These are phyloP conservation scores for Tamandua tetradactyla DNA, from an alignment of 2,797 vertebrate species.

Conservation along the genomic window DNA sequence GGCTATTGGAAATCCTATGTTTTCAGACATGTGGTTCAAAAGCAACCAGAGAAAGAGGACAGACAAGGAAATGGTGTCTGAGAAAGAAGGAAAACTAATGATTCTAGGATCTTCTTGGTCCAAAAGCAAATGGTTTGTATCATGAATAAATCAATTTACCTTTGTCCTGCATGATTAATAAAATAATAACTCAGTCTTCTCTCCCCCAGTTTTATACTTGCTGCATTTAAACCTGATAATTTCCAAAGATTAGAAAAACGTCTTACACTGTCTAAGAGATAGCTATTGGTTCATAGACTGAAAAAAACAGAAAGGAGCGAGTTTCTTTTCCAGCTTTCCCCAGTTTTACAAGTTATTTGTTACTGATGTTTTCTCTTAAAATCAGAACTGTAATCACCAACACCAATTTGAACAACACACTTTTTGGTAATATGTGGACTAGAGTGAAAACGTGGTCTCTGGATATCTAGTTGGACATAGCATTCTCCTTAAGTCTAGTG, in stretches of 20 bases:
- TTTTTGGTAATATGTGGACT: neutral
- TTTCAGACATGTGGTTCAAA: neutral
- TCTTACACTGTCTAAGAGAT: neutral
- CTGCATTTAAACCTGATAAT: neutral
- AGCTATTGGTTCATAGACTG: neutral
- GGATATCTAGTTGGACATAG: neutral
- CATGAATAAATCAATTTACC: conserved; percentile 9
- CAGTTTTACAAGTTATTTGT: neutral
- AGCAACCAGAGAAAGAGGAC: neutral
- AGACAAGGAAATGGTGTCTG: neutral
- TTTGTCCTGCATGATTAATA: neutral
- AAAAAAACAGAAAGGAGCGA: neutral
- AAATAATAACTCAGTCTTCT: neutral
- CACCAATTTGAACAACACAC: neutral
- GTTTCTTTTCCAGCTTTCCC: neutral
- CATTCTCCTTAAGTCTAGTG: neutral
- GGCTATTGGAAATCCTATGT: neutral
- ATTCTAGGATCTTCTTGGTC: neutral
- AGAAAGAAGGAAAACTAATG: neutral
- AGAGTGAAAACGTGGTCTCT: neutral
- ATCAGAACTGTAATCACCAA: neutral
- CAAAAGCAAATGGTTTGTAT: neutral
- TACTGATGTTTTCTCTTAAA: neutral
- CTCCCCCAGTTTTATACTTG: neutral
- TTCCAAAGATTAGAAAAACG: neutral